Evolutionary conservation across 1,140 invertebrate genomes (phyloP).

Genomic region (Mamestra configurata): DNA sequence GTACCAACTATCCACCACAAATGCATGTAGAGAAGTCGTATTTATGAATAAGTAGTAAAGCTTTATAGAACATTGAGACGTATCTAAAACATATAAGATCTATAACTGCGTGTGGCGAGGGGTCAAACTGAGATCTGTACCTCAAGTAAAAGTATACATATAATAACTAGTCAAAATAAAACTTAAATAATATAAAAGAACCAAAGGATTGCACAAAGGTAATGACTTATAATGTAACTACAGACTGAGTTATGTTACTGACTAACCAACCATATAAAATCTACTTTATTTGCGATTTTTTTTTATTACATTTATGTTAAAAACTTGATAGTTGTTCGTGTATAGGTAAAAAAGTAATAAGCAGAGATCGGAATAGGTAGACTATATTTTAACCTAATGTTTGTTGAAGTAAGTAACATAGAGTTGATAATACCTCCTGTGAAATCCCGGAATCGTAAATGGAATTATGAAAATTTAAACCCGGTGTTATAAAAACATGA

Average conservation of each 20-base stretch:
- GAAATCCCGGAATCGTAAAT: too few species aligned
- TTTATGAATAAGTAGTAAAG: not conserved
- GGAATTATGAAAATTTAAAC: too few species aligned
- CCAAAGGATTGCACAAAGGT: slow-evolving; percentile 51
- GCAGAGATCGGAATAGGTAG: too few species aligned
- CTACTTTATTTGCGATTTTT: slow-evolving; percentile 45
- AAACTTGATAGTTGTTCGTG: slow-evolving; percentile 28
- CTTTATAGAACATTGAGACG: slow-evolving; percentile 11
- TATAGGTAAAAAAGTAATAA: slow-evolving; percentile 25
- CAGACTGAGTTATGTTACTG: slow-evolving; percentile 39
- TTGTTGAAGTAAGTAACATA: too few species aligned
- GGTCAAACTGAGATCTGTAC: slow-evolving; percentile 44
- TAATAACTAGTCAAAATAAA: slow-evolving; percentile 43
- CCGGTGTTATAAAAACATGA: too few species aligned
- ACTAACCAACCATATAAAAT: slow-evolving; percentile 53
- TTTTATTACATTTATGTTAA: slow-evolving; percentile 10
- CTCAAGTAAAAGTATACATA: slow-evolving; percentile 24
- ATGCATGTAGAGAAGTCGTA: slow-evolving; percentile 9
- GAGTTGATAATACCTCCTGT: too few species aligned
- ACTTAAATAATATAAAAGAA: slow-evolving; percentile 34
- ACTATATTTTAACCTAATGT: too few species aligned
- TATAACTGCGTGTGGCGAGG: slow-evolving; percentile 7
- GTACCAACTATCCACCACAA: not conserved
- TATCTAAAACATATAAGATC: slow-evolving; percentile 27
- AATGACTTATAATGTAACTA: slow-evolving; percentile 44